Evolutionary conservation across 2,113 vertebrate genomes (phyloP).

Genomic region (Gracilinanus agilis): DNA sequence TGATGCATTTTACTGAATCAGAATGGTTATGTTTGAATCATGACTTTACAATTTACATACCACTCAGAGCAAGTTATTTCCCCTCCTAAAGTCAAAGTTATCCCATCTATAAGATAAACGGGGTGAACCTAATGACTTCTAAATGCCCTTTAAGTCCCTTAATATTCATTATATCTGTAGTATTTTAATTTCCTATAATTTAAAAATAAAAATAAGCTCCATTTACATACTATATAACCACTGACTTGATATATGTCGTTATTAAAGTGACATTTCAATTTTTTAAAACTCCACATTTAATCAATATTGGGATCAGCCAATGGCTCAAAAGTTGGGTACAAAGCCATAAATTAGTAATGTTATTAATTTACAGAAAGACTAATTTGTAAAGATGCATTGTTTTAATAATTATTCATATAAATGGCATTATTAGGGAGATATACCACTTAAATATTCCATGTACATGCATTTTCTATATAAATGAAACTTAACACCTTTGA

Average conservation of each 20-base stretch:
- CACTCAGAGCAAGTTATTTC: not conserved
- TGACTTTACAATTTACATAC: not conserved
- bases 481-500: not conserved
- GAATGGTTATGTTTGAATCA: not conserved
- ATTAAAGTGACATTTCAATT: slow-evolving; percentile 50
- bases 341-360: not conserved
- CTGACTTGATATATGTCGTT: slow-evolving; percentile 24
- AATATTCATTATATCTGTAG: slow-evolving; percentile 11
- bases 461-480: not conserved
- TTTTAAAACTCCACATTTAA: slow-evolving; percentile 22
- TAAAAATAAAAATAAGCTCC: not conserved
- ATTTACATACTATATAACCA: slow-evolving; percentile 27
- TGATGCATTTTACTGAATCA: not conserved
- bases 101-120: not conserved
- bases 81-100: slow-evolving; percentile 9
- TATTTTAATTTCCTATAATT: slow-evolving; percentile 46
- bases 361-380: not conserved
- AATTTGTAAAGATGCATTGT: not conserved
- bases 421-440: not conserved
- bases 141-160: not conserved
- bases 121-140: not conserved
- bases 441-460: not conserved
- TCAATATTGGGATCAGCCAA: not conserved
- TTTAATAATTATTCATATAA: not conserved
- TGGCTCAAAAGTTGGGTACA: not conserved